phyloP scores from a whole-genome alignment of 1,140 invertebrate genomes.

The Drosophila triauraria region DNA sequence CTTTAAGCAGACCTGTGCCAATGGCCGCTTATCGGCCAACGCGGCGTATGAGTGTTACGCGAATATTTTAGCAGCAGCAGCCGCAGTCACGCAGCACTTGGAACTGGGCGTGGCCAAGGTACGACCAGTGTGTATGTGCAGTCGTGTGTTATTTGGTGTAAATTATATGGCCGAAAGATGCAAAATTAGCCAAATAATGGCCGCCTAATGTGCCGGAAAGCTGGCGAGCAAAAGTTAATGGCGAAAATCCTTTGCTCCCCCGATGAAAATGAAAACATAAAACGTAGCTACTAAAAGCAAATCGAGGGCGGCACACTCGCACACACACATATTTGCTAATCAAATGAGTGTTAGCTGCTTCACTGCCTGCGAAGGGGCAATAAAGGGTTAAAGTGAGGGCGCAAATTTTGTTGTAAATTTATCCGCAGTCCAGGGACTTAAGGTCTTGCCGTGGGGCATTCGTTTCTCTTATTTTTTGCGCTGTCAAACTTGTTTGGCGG shows the following conservation, averaged over 20 bases:
- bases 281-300: slow-evolving; percentile 52
- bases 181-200: slow-evolving; percentile 82
- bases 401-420: slow-evolving; percentile 22
- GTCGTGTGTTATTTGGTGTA: slow-evolving; percentile 81
- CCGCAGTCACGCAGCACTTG: slow-evolving; percentile 52
- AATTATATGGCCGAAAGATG: slow-evolving; percentile 81
- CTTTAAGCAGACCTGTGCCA: slow-evolving; percentile 14
- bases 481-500: slow-evolving; percentile 43
- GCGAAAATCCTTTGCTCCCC: slow-evolving; percentile 62
- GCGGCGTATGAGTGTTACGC: slow-evolving; percentile 69
- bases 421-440: not conserved
- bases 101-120: slow-evolving; percentile 32
- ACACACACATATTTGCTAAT: slow-evolving; percentile 52
- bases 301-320: slow-evolving; percentile 29
- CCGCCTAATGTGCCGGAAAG: slow-evolving; percentile 74
- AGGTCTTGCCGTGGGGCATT: not conserved
- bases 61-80: slow-evolving; percentile 55
- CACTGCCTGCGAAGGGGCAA: slow-evolving; percentile 24
- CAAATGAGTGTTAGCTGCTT: slow-evolving; percentile 61
- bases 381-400: slow-evolving; percentile 32
- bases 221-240: slow-evolving; percentile 68
- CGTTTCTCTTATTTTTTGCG: slow-evolving; percentile 27
- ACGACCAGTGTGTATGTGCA: slow-evolving; percentile 53
- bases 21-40: slow-evolving; percentile 33
- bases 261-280: slow-evolving; percentile 68